Percentiles rank a stretch among this genome's conserved stretches.
Evolutionary conservation across 2,113 vertebrate genomes (phyloP).

Genomic region (Hucho hucho): DNA sequence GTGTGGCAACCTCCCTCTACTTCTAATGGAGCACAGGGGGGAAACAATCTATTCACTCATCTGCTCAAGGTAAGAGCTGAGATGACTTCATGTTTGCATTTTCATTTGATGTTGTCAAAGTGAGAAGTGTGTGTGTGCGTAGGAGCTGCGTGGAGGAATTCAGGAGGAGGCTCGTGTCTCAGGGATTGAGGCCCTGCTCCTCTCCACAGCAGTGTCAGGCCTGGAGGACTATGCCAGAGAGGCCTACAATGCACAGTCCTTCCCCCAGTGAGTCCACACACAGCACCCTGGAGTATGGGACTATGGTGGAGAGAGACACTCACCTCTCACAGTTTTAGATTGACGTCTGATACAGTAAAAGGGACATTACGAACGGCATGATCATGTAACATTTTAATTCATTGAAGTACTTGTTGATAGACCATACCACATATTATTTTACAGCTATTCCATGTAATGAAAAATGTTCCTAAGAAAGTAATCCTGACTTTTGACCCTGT

Average conservation of each 20-base stretch:
- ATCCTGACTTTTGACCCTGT: slow-evolving; percentile 1
- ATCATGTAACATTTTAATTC: not conserved
- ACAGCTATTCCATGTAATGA: not conserved
- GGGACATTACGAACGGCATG: not conserved
- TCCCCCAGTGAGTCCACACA: not conserved
- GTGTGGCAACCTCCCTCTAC: slow-evolving; percentile 26
- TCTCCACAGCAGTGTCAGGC: slow-evolving; percentile 20
- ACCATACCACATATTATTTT: not conserved
- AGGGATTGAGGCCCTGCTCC: slow-evolving; percentile 5
- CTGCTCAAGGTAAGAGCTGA: slow-evolving; percentile 51
- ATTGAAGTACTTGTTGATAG: not conserved
- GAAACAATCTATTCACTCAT: slow-evolving; percentile 44
- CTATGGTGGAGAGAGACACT: not conserved
- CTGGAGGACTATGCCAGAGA: not conserved
- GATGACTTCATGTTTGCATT: not conserved
- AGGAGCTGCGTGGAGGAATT: slow-evolving; percentile 19
- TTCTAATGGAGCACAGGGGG: slow-evolving; percentile 6
- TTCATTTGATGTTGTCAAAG: not conserved
- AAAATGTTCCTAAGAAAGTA: slow-evolving; percentile 20
- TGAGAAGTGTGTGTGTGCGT: not conserved
- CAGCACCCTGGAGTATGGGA: not conserved
- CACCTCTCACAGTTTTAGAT: not conserved
- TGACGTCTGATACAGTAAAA: not conserved
- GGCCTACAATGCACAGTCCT: not conserved
- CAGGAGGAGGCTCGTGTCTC: slow-evolving; percentile 3